A percentile compares a stretch with the other conserved stretches of the same genome.
Evolutionary conservation across 2,888 invertebrate genomes (phyloP).

Genomic region (Sclerodermus sp.): DNA sequence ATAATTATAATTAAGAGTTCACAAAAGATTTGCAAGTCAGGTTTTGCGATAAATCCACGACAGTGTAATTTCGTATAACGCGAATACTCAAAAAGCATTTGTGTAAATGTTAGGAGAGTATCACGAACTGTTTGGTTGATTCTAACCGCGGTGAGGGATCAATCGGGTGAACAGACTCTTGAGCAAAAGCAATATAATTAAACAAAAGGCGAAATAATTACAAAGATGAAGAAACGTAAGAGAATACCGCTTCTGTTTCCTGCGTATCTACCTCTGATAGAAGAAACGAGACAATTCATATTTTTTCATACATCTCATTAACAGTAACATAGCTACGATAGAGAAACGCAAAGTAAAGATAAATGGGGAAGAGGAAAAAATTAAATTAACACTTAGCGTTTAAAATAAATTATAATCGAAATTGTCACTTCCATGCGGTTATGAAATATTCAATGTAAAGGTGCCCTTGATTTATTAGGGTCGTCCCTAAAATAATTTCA

Average conservation of each 20-base stretch:
- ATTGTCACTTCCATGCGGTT: too few relatives aligned
- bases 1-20: neutral
- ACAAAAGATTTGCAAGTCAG: neutral
- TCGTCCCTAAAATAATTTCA: too few relatives aligned
- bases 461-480: too few relatives aligned
- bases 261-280: slow-evolving; percentile 51
- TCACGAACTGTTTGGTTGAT: neutral
- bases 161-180: neutral
- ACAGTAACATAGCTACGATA: slow-evolving; percentile 39
- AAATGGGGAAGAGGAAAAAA: neutral
- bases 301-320: slow-evolving; percentile 48
- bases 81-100: too few relatives aligned
- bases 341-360: slow-evolving; percentile 21
- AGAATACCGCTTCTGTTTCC: slow-evolving; percentile 47
- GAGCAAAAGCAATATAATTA: neutral
- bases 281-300: slow-evolving; percentile 47
- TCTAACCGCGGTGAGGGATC: neutral
- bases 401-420: too few relatives aligned
- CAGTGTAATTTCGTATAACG: too few relatives aligned
- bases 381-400: too few relatives aligned
- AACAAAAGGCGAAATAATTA: slow-evolving; percentile 15
- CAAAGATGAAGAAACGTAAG: slow-evolving; percentile 20
- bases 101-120: too few relatives aligned
- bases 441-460: too few relatives aligned
- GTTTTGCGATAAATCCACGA: neutral